Evolutionary conservation across 2,888 invertebrate genomes (phyloP).

Genomic region (Catocala sponsa): DNA sequence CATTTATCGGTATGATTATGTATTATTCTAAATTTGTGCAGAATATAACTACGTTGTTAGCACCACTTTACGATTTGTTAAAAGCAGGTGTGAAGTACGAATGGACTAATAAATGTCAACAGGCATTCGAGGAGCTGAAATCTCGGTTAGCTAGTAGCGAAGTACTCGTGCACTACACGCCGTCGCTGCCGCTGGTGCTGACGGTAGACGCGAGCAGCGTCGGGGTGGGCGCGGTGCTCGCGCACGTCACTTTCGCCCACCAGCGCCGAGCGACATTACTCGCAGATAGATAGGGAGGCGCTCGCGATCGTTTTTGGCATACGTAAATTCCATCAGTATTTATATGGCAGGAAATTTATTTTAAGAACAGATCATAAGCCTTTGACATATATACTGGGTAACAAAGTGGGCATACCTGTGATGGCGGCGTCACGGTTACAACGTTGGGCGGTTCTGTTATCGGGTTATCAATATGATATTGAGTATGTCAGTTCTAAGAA

Average conservation of each 20-base stretch:
- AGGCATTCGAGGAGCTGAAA: constrained; percentile 1
- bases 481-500: constrained; percentile 4
- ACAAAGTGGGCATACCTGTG: constrained; percentile 8
- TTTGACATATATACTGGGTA: not conserved
- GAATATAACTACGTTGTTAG: too few relatives aligned
- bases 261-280: not conserved
- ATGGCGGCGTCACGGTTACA: constrained; percentile 7
- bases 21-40: too few relatives aligned
- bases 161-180: too few relatives aligned
- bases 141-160: constrained; percentile 1
- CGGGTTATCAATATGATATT: constrained; percentile 1
- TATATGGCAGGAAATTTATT: not conserved
- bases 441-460: constrained; percentile 11
- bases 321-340: constrained; percentile 2
- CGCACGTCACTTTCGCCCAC: not conserved
- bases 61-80: too few relatives aligned
- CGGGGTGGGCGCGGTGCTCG: too few relatives aligned
- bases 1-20: too few relatives aligned
- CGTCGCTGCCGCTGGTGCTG: too few relatives aligned
- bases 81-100: too few relatives aligned
- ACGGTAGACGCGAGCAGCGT: too few relatives aligned
- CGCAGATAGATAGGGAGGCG: constrained; percentile 2
- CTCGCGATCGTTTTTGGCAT: not conserved
- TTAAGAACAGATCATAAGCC: not conserved
- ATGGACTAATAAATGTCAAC: too few relatives aligned